Conservation (phyloP, 2,888 invertebrate genomes). For the Conus canariensis region DNA sequence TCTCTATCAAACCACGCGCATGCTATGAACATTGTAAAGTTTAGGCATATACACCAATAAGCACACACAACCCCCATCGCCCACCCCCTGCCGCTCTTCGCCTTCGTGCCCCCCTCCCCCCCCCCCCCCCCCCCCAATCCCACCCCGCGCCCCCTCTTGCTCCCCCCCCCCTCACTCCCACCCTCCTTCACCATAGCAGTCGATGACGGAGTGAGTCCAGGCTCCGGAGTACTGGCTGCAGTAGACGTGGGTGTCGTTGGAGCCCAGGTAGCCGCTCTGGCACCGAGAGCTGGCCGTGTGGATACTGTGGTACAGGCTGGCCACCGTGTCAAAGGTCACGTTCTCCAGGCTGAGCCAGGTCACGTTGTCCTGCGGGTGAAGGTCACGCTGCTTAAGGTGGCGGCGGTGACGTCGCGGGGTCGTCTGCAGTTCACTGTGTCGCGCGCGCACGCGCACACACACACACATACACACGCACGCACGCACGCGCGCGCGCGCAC, state of each 20-base stretch:
- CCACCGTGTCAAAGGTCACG: not conserved
- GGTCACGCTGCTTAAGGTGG: not conserved
- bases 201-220: constrained; percentile 14
- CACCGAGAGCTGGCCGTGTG: not conserved
- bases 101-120: too few relatives aligned
- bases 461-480: not conserved
- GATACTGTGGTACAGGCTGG: not conserved
- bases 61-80: too few relatives aligned
- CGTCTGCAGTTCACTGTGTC: constrained; percentile 16
- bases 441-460: not conserved
- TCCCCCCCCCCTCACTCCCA: too few relatives aligned
- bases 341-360: too few relatives aligned
- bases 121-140: too few relatives aligned
- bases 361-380: too few relatives aligned
- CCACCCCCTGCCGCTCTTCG: too few relatives aligned
- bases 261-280: not conserved
- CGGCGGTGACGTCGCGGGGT: not conserved
- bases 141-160: not conserved
- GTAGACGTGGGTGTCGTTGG: not conserved
- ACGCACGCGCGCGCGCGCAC: not conserved
- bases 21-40: too few relatives aligned
- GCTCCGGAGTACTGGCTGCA: not conserved
- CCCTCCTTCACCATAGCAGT: not conserved
- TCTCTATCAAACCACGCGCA: too few relatives aligned
- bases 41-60: too few relatives aligned